Evolutionary conservation across 1,140 invertebrate genomes (phyloP), one percentile per base, ranked within the genome.

Genomic region (Neodiprion virginianus): DNA sequence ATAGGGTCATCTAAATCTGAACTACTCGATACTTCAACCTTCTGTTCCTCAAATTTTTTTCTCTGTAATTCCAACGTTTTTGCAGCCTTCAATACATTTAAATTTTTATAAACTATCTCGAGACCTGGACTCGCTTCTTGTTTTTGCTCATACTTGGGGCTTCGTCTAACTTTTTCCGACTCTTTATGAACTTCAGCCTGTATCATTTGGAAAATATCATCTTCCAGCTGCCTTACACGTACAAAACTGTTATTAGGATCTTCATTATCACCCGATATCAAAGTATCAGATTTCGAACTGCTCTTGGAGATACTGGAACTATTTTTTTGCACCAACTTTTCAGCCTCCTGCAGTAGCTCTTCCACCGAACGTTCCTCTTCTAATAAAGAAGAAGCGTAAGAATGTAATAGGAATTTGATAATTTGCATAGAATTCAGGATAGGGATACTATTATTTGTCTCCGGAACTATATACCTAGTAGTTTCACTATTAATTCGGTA

Each of bases 1-100:
- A 89, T 87, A 3, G 86, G 85, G 78, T 88, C 87, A 65, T 89
- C 87, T 67, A 87, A 75, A 78, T 88, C 86, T 0, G 85, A 88
- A 77, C 79, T 88, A 65, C 84, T 86, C 0, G 87, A 87, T 67
- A 86, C 77, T 49, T 89, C 85, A 0, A 85, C 79, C 72, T 83
- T 86, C 23, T 88, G 82, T 11, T 88, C 86, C 1, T 87, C 86
- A 7, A 86, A 86, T 23, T 79, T 83, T 61, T 79, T 83, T 17
- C 81, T 85, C 47, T 87, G 86, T 7, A 80, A 72, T 72, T 87
- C 82, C 8, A 87, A 71, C 17, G 80, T 80, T 23, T 80, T 84
- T 1, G 79, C 69, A 11, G 82, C 75, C 49, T 74, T 79, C 10
- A 81, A 72, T 47, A 48, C 76, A 21, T 79, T 75, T 0, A 80